Conservation (phyloP, 2,888 invertebrate genomes). For the Tyria jacobaeae region DNA sequence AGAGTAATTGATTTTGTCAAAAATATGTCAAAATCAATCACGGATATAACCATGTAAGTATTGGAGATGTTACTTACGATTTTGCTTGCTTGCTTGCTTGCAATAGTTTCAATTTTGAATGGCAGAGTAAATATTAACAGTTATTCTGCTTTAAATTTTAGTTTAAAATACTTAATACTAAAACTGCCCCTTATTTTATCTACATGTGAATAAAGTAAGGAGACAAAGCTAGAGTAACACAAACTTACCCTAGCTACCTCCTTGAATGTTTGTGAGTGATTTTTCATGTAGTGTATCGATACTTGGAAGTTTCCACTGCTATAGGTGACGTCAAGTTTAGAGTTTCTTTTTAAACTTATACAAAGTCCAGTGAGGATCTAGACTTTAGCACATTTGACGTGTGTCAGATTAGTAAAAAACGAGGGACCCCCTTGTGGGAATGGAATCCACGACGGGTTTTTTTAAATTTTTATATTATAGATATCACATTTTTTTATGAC, state of each 20-base stretch:
- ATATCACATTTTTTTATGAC: too few species aligned
- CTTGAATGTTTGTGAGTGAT: slow-evolving; percentile 48
- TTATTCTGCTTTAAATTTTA: not conserved
- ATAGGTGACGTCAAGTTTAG: slow-evolving; percentile 14
- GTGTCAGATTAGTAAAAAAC: not conserved
- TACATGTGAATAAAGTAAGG: not conserved
- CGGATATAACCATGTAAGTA: too few species aligned
- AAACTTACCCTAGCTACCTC: slow-evolving; percentile 44
- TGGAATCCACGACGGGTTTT: too few species aligned
- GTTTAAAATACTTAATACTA: not conserved
- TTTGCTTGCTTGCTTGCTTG: too few species aligned
- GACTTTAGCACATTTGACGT: not conserved
- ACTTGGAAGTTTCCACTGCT: slow-evolving; percentile 29
- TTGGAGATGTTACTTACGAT: too few species aligned
- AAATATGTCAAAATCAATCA: too few species aligned
- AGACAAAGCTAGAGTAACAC: slow-evolving; percentile 16
- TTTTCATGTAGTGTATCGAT: slow-evolving; percentile 53
- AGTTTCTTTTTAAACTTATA: slow-evolving; percentile 19
- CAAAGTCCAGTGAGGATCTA: not conserved
- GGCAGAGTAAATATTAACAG: not conserved
- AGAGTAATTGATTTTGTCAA: too few species aligned
- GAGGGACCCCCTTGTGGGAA: too few species aligned
- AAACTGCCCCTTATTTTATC: not conserved
- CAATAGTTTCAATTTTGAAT: not conserved
- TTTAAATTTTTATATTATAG: too few species aligned